phyloP scores from a whole-genome alignment of 2,113 vertebrate species.

The Thymallus thymallus region DNA sequence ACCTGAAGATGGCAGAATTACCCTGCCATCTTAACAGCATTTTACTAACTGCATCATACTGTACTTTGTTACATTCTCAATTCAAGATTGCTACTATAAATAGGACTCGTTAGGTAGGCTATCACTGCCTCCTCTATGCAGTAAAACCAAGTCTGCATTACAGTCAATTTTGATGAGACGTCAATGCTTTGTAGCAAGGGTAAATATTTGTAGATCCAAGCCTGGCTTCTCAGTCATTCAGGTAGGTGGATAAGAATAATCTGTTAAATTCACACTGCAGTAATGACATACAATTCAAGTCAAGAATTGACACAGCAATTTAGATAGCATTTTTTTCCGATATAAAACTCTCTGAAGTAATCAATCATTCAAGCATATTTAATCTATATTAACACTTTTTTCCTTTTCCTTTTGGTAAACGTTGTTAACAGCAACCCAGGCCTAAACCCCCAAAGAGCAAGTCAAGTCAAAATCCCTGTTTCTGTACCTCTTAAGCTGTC shows the following conservation, averaged over 20 bases:
- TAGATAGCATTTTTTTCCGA: too few species aligned
- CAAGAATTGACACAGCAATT: background rate
- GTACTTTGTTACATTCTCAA: background rate
- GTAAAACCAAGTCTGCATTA: background rate
- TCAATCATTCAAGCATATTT: background rate
- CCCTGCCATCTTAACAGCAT: constrained; percentile 11
- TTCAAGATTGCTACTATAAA: background rate
- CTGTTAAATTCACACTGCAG: background rate
- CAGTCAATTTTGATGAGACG: background rate
- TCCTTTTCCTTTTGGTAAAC: background rate
- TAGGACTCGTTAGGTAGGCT: too few species aligned
- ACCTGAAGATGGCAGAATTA: constrained; percentile 63
- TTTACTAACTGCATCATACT: background rate
- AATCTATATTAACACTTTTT: background rate
- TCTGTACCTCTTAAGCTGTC: constrained; percentile 52
- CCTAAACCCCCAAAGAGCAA: background rate
- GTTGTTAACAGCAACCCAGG: background rate
- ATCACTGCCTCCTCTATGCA: too few species aligned
- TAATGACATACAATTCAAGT: background rate
- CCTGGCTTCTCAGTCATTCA: background rate
- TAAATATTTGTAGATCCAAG: background rate
- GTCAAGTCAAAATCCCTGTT: constrained; percentile 26
- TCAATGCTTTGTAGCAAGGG: too few species aligned
- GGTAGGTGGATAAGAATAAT: background rate
- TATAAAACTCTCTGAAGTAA: background rate